Conservation (phyloP, 2,113 vertebrate species). For the Casuarius casuarius region DNA sequence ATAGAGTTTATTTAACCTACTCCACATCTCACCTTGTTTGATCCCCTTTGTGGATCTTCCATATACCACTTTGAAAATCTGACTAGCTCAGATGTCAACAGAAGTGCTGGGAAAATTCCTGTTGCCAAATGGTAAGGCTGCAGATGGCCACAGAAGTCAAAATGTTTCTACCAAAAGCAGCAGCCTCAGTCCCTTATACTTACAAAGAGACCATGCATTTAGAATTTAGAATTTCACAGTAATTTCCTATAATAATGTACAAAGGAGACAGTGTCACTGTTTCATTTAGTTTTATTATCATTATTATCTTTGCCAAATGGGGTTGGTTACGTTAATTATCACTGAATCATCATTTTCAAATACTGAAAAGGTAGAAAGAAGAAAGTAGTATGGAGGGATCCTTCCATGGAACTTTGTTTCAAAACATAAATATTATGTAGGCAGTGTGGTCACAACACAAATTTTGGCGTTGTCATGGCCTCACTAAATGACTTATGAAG, state of each 20-base stretch:
- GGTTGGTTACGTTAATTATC: neutral
- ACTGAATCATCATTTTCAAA: neutral
- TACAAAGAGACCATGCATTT: neutral
- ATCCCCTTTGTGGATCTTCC: neutral
- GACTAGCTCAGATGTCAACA: neutral
- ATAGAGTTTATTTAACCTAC: neutral
- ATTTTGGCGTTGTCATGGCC: neutral
- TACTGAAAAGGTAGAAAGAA: neutral
- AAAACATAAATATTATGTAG: neutral
- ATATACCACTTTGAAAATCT: neutral
- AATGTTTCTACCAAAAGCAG: neutral
- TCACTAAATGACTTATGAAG: neutral
- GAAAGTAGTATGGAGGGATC: fast-evolving
- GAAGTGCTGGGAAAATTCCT: neutral
- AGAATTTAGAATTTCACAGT: neutral
- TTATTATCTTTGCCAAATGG: neutral
- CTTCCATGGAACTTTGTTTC: neutral
- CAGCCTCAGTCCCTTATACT: neutral
- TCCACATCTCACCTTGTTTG: neutral
- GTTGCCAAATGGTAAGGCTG: neutral
- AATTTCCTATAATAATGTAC: neutral
- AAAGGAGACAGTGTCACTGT: neutral
- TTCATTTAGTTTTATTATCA: neutral
- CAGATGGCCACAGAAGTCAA: neutral
- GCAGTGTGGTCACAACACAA: neutral